Base-by-base conservation (phyloP, 2,888 invertebrate genomes). In the Allygus modestus region DNA sequence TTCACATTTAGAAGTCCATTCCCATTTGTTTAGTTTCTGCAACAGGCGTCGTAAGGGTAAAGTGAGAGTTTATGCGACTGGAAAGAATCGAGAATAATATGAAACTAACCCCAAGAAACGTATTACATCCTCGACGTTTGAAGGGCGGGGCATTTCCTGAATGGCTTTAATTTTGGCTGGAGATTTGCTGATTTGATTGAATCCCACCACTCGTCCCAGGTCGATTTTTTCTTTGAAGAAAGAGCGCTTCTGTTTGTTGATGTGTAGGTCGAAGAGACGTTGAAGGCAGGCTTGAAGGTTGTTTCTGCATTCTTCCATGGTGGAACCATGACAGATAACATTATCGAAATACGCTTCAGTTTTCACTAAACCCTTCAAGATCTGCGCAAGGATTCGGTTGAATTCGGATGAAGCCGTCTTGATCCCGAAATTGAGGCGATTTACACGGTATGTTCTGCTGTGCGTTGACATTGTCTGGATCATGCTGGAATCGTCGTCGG, bases 271-370 rank as follows among this genome's bases (percentile, higher is more conserved):
- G 65, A 23, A 75, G 17, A 86, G 84, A n/a, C 54, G 23, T 54
- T 85, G 37, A 9, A 86, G 75, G 28, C 85, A 86, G 7, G n/a
- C 28, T 11, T 54, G 15, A 5, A 86, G 46, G 46, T 85, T 83
- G 9, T 23, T 23, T 31, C 31, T n/a, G 73, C 86, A 87, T 85
- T 87, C 84, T 84, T 87, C 83, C n/a, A 54, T n/a, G 12, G 85
- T 85, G n/a, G 71, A 51, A n/a, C 87, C 87, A 82, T 86, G 86
- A 12, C 87, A 75, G 12, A 87, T 61, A 17, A 88, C 87, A 65
- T 88, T 87, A 71, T 88, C 88, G 65, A 85, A 87, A 81, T 86
- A 87, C 0, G 81, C 69, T 51, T 61, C 82, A 0, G 58, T 61
- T 12, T 83, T 82, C 12, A 51, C 73, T n/a, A 87, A 11, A 15